Base-by-base conservation (phyloP, 1,140 invertebrate genomes). In the Drosophila guanche region DNA sequence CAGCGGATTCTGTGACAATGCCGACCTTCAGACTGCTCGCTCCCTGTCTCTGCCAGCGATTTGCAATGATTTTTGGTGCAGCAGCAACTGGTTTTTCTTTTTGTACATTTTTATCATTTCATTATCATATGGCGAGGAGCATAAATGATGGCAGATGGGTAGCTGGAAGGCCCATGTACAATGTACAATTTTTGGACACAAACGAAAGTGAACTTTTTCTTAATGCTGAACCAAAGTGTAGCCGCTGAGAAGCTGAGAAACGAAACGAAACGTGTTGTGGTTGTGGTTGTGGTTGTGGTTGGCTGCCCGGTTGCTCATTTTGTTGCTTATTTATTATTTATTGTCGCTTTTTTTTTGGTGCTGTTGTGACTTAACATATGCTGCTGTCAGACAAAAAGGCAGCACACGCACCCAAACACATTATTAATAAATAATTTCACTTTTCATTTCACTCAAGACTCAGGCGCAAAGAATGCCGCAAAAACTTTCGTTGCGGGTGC, bases 361-460 rank as follows among this genome's bases (percentile, higher is more conserved):
- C n/a, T n/a, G n/a, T 81, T 86, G 67, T 88, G 83, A 88, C 88
- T 86, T 86, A 86, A 86, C 83, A 86, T 86, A 88, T 85, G 83
- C 69, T 80, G 79, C 76, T 84, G 79, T 88, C 83, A 73, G 57
- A 74, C 70, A 78, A 50, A 75, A 61, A 69, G 43, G 65, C 66
- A 71, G 65, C 66, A 71, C 47, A 75, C 56, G 65, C 43, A 67
- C 70, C 57, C 65, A 66, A 76, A 59, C 65, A 83, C 83, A 86
- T 86, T 86, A 86, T 88, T 86, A 86, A 86, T 86, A 85, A 85
- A 79, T 85, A 86, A 86, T 86, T 86, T 86, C 83, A 86, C 83
- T 86, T 86, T 86, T 86, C 83, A 86, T 86, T 85, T 85, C 83
- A 74, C 81, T 81, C 68, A 62, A 53, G 55, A 20, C 16, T 20